Percentiles rank a stretch among this genome's conserved stretches.
These are phyloP conservation scores for Dastarcus helophoroides DNA, from an alignment of 2,888 invertebrate species.

Conservation along the genomic window DNA sequence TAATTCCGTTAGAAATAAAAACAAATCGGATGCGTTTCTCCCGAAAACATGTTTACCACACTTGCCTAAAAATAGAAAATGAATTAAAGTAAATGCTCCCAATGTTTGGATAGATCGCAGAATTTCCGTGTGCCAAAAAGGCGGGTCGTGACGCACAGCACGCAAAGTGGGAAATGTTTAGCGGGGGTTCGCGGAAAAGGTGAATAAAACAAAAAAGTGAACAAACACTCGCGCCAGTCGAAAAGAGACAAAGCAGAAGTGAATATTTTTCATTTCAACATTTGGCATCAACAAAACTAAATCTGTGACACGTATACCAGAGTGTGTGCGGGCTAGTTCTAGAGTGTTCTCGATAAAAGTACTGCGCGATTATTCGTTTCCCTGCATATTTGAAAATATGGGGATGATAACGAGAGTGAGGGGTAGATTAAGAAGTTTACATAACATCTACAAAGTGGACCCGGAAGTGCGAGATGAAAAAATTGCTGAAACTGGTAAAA, in stretches of 20 bases:
- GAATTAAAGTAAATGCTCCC: no score
- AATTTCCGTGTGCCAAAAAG: constrained; percentile 9
- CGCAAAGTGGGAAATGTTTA: constrained; percentile 6
- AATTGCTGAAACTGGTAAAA: constrained; percentile 58
- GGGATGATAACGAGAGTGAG: constrained; percentile 62
- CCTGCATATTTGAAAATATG: constrained; percentile 35
- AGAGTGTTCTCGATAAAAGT: constrained; percentile 1
- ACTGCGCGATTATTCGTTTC: background rate
- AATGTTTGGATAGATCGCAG: constrained; percentile 7
- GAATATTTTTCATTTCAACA: constrained; percentile 1
- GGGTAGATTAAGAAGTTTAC: constrained; percentile 44
- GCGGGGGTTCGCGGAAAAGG: constrained; percentile 8
- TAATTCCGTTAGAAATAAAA: constrained; percentile 4
- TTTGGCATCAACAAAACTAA: no score
- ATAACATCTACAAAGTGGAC: constrained; percentile 51
- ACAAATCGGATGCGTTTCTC: constrained; percentile 3
- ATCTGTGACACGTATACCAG: no score
- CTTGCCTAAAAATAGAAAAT: constrained; percentile 9
- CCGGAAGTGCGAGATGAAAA: constrained; percentile 52
- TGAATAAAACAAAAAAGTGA: constrained; percentile 8
- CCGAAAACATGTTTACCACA: constrained; percentile 11
- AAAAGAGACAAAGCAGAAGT: background rate
- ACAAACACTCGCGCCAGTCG: background rate
- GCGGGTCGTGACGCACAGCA: constrained; percentile 9
- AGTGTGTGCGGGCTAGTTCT: no score